A percentile compares a stretch with the other conserved stretches of the same genome.
These are phyloP conservation scores for Canis aureus DNA, from an alignment of 2,113 vertebrate species.

Conservation along the genomic window DNA sequence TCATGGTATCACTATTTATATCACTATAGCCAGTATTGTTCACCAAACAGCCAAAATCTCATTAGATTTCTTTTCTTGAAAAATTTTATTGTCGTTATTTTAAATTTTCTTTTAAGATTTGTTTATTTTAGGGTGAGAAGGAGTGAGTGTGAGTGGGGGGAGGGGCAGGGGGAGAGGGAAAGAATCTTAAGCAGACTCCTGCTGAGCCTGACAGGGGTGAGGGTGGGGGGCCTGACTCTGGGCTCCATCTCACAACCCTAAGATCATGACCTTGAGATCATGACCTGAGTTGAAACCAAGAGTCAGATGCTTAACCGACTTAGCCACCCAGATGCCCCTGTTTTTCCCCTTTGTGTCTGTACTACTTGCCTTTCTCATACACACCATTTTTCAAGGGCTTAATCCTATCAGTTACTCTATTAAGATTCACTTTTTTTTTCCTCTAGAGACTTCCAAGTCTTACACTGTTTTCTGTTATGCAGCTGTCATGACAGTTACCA, in stretches of 20 bases:
- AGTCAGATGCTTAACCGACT: background rate
- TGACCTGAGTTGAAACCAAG: background rate
- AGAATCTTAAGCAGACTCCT: background rate
- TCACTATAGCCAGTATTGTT: background rate
- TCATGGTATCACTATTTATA: background rate
- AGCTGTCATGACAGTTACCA: background rate
- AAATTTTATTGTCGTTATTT: background rate
- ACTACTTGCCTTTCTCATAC: background rate
- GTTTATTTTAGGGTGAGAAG: background rate
- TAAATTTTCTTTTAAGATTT: background rate
- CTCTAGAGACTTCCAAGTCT: background rate
- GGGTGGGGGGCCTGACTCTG: background rate
- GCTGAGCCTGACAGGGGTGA: background rate
- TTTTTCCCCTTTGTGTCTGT: background rate
- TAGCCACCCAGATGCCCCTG: background rate
- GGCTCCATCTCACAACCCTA: background rate
- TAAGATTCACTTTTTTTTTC: background rate
- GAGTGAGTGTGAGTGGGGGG: background rate
- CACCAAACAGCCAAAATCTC: background rate
- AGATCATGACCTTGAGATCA: background rate
- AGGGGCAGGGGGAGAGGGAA: background rate
- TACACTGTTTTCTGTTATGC: background rate
- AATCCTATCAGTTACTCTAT: background rate
- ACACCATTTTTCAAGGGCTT: background rate
- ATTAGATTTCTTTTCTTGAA: slow-evolving; percentile 21